Evolutionary conservation across 2,113 vertebrate species (phyloP).

Genomic region (Leptosomus discolor): DNA sequence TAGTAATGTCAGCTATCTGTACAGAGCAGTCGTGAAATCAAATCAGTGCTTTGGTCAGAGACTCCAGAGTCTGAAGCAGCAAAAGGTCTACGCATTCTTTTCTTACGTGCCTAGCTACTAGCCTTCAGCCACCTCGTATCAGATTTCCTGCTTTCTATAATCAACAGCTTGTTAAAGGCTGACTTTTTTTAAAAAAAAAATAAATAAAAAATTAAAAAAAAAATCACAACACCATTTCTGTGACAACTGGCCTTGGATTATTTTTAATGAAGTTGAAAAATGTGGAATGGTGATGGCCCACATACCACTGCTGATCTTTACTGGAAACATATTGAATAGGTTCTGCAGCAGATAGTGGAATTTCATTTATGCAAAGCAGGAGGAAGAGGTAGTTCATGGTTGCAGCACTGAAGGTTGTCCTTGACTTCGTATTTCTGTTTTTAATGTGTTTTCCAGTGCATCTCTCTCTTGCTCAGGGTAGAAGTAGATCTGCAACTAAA

Average conservation of each 20-base stretch:
- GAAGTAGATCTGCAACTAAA: background rate
- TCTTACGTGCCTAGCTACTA: conserved; percentile 66
- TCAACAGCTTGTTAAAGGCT: conserved; percentile 81
- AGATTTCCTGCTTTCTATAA: conserved; percentile 71
- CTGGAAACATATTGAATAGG: background rate
- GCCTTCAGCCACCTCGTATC: conserved; percentile 75
- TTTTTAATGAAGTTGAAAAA: conserved; percentile 41
- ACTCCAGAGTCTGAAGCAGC: conserved; percentile 73
- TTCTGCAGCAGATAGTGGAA: background rate
- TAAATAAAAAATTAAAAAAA: background rate
- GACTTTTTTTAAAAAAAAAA: conserved; percentile 20
- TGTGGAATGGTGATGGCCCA: background rate
- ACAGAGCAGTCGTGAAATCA: conserved; percentile 75
- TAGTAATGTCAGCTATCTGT: conserved; percentile 86
- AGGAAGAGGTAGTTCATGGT: background rate
- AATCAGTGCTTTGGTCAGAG: conserved; percentile 70
- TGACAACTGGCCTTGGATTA: background rate
- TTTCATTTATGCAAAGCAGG: background rate
- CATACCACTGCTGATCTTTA: background rate
- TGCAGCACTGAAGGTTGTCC: background rate
- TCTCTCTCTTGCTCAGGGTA: background rate
- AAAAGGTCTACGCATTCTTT: conserved; percentile 73
- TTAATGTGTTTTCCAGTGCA: background rate
- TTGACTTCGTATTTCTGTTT: background rate
- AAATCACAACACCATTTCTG: conserved; percentile 16